A percentile compares a stretch with the other conserved stretches of the same genome.
Conservation (phyloP, 2,113 vertebrate species). For the Trichechus manatus region DNA sequence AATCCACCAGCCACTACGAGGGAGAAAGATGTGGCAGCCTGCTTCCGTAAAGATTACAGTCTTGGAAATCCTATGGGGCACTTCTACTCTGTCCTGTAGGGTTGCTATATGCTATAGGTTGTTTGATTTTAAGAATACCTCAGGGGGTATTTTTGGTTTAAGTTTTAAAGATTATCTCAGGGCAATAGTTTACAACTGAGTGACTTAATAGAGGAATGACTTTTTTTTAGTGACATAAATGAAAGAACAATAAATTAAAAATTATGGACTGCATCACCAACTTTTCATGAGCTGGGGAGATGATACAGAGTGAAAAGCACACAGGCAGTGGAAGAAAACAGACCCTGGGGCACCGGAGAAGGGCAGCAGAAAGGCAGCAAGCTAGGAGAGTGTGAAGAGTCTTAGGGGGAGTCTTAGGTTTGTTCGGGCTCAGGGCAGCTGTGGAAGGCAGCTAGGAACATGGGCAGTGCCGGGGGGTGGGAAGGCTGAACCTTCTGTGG, state of each 20-base stretch:
- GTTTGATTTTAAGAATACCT: too few species aligned
- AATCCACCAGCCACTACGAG: too few species aligned
- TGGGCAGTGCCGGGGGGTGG: neutral
- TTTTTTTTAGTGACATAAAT: neutral
- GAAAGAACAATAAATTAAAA: neutral
- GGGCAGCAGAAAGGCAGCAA: neutral
- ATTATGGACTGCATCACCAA: too few species aligned
- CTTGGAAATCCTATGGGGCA: too few species aligned
- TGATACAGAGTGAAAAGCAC: neutral
- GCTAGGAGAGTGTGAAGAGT: neutral
- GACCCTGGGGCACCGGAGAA: rapidly evolving
- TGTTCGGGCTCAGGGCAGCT: neutral
- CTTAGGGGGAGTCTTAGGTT: neutral
- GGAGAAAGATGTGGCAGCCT: too few species aligned
- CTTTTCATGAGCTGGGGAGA: neutral
- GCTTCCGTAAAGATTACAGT: too few species aligned
- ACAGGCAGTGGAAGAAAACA: neutral
- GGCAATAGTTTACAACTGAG: neutral
- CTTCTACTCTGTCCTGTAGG: too few species aligned
- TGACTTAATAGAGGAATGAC: neutral
- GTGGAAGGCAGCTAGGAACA: neutral
- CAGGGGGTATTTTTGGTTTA: too few species aligned
- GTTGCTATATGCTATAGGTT: too few species aligned
- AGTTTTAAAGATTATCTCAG: too few species aligned
- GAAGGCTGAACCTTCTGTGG: neutral